Evolutionary conservation across 1,140 invertebrate genomes (phyloP), one percentile per base, ranked within the genome.

Genomic region (Steinernema khuongi): DNA sequence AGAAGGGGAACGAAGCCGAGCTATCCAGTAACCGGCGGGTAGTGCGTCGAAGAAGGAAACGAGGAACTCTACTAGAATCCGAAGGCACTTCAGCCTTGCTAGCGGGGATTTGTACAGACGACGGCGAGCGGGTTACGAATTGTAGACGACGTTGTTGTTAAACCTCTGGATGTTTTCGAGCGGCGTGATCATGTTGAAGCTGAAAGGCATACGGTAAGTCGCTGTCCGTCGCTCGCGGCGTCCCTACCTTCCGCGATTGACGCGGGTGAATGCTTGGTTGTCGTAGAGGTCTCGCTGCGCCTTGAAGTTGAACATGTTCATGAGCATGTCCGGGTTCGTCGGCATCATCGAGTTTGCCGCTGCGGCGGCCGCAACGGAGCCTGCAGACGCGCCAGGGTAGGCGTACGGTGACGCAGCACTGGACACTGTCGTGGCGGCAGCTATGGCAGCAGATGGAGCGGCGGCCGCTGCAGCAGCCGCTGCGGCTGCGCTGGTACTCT

Each of bases 391-490:
- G 43, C 79, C 77, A 68, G 75, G 72, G 33, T 74, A 71, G 73
- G 77, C 85, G 76, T 73, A 84, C 77, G 44, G 84, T 74, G 33
- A 82, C 79, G 33, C 82, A 77, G 84, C 80, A 44, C 82, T 83
- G 29, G 85, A 82, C 36, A 86, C 74, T 81, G 92, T 90, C 28
- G 90, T 89, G 88, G 91, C 91, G 31, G 33, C 68, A 28, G 60
- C 43, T 7, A 92, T 90, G 83, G 93, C 92, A 84, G 94, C 92
- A 14, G 93, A 91, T 26, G 93, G 92, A 86, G 93, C 93, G 50
- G 93, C 94, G 76, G 92, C 92, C 26, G 68, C 90, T 76, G 88
- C 88, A 75, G 87, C 87, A 31, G 85, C 84, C 74, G 76, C 84
- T 73, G 75, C 83, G 68, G 83, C 77, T 28, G 74, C 76, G 76